phyloP scores from a whole-genome alignment of 2,888 invertebrate genomes.

The Melanargia galathea region DNA sequence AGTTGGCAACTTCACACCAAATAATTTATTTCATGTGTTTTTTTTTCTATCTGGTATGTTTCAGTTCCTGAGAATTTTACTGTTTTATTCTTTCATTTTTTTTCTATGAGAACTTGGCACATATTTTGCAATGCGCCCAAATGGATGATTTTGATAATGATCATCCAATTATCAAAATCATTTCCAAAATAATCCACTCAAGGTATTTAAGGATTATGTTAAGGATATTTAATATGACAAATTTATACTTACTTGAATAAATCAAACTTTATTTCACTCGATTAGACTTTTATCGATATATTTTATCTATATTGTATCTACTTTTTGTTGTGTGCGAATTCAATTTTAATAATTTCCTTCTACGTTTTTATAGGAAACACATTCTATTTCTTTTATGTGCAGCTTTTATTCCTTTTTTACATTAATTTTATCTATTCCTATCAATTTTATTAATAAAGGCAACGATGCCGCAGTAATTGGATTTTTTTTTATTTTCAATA shows the following conservation, averaged over 20 bases:
- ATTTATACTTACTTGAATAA: conserved; percentile 16
- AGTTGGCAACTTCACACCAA: too few relatives aligned
- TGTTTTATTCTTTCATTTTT: too few relatives aligned
- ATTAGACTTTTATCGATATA: conserved; percentile 13
- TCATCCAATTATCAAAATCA: too few relatives aligned
- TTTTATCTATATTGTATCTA: too few relatives aligned
- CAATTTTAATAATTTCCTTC: conserved; percentile 20
- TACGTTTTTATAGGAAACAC: background rate
- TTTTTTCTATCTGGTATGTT: too few relatives aligned
- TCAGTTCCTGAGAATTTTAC: too few relatives aligned
- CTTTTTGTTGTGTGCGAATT: conserved; percentile 24
- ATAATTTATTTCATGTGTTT: too few relatives aligned
- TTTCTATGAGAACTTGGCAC: conserved; percentile 2
- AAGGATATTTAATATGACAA: conserved; percentile 7
- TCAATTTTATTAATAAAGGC: background rate
- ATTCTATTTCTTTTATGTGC: conserved; percentile 16
- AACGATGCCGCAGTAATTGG: background rate
- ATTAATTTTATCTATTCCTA: background rate
- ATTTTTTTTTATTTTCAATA: background rate
- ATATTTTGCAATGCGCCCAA: background rate
- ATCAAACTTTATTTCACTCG: conserved; percentile 25
- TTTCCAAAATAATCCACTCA: background rate
- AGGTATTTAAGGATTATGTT: too few relatives aligned
- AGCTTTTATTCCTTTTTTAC: background rate
- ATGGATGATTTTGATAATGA: too few relatives aligned